These are phyloP conservation scores for Nipponacmea schrenckii DNA, from an alignment of 2,888 invertebrate genomes.

Conservation along the genomic window DNA sequence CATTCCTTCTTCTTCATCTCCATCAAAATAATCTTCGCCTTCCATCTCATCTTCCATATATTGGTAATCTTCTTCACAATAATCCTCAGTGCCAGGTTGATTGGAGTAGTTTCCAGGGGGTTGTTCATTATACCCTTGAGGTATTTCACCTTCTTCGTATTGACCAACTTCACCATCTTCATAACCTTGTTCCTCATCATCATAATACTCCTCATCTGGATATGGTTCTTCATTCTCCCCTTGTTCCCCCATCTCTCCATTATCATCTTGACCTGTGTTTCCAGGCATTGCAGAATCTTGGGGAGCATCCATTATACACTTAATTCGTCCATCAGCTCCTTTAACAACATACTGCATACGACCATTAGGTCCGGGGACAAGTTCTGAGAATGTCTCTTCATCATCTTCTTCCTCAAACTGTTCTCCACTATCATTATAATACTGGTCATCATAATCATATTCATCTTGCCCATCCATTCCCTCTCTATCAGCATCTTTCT, in stretches of 20 bases:
- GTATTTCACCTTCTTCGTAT: constrained; percentile 5
- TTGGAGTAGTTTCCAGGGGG: too few species aligned
- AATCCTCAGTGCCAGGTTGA: background rate
- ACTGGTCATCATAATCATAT: background rate
- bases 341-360: background rate
- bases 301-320: constrained; percentile 1
- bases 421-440: background rate
- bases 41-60: background rate
- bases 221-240: background rate
- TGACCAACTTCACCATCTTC: background rate
- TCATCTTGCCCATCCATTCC: background rate
- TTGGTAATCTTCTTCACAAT: background rate
- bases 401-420: background rate
- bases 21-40: background rate
- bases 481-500: background rate
- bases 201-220: background rate
- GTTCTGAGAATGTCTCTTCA: background rate
- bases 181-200: background rate
- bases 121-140: background rate
- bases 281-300: background rate
- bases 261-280: background rate
- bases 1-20: background rate
- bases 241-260: background rate
- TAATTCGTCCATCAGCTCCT: background rate
- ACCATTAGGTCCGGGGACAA: background rate